Percentiles rank a stretch among this genome's conserved stretches.
Evolutionary conservation across 1,140 invertebrate species (phyloP).

Genomic region (Ips typographus): DNA sequence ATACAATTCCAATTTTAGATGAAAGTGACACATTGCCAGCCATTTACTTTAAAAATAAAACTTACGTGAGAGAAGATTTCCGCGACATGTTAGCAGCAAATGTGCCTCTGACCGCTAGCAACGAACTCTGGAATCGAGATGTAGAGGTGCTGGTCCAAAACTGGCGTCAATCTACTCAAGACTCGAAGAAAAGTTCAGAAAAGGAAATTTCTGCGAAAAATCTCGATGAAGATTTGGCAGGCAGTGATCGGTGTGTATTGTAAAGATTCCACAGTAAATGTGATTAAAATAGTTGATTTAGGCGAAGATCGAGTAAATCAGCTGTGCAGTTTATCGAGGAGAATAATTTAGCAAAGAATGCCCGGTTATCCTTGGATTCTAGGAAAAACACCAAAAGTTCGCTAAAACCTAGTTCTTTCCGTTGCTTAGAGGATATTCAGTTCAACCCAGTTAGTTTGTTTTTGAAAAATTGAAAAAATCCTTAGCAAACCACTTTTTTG

Average conservation of each 20-base stretch:
- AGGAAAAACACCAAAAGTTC: conserved; percentile 8
- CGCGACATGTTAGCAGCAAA: conserved; percentile 39
- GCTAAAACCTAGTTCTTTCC: conserved; percentile 2
- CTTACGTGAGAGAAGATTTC: conserved; percentile 48
- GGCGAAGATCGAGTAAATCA: conserved; percentile 6
- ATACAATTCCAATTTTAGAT: conserved; percentile 5
- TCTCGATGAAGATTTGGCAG: background rate
- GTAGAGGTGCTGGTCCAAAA: conserved; percentile 34
- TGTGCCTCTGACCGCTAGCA: conserved; percentile 30
- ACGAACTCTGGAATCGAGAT: conserved; percentile 44
- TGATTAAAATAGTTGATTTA: too few species aligned
- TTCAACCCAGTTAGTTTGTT: conserved; percentile 1
- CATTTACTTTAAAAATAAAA: conserved; percentile 44
- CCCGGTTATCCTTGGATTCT: conserved; percentile 2
- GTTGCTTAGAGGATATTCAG: background rate
- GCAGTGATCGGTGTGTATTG: too few species aligned
- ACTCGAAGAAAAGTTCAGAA: background rate
- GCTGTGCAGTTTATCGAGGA: conserved; percentile 7
- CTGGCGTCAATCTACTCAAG: background rate
- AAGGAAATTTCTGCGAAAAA: background rate
- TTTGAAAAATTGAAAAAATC: background rate
- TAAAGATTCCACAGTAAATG: too few species aligned
- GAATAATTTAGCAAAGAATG: background rate
- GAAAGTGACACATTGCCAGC: conserved; percentile 37
- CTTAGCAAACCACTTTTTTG: background rate